Evolutionary conservation across 2,113 vertebrate species (phyloP).

Genomic region (Rattus rattus): DNA sequence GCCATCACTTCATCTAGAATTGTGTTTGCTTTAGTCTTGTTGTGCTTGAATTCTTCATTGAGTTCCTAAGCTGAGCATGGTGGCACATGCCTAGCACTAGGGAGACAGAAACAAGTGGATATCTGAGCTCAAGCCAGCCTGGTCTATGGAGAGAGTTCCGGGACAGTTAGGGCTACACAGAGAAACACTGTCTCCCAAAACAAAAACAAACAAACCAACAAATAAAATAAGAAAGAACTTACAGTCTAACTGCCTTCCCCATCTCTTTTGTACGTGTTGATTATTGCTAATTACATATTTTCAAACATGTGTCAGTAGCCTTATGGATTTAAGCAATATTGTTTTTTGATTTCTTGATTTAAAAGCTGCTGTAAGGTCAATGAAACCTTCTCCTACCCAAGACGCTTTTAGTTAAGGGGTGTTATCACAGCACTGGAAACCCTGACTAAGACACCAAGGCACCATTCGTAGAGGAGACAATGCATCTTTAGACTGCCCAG

Average conservation of each 20-base stretch:
- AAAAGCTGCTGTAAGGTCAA: background rate
- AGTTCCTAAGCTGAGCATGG: background rate
- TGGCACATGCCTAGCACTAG: fast-evolving
- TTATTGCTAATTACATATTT: background rate
- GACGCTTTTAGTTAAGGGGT: background rate
- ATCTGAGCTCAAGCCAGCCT: background rate
- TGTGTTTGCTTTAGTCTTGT: background rate
- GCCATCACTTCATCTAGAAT: background rate
- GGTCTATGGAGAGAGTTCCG: background rate
- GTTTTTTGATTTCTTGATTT: background rate
- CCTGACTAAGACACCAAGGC: background rate
- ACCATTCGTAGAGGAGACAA: background rate
- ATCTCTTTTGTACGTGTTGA: background rate
- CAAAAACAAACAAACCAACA: background rate
- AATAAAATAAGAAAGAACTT: background rate
- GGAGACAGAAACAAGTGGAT: background rate
- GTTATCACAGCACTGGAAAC: background rate
- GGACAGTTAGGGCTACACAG: background rate
- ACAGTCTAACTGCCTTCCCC: fast-evolving
- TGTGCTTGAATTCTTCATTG: background rate
- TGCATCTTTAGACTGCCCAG: background rate
- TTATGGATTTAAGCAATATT: background rate
- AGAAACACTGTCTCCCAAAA: background rate
- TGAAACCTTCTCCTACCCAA: background rate
- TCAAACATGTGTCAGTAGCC: background rate